These are phyloP conservation scores for Thunnus thynnus DNA, from an alignment of 2,113 vertebrate species.

Conservation along the genomic window DNA sequence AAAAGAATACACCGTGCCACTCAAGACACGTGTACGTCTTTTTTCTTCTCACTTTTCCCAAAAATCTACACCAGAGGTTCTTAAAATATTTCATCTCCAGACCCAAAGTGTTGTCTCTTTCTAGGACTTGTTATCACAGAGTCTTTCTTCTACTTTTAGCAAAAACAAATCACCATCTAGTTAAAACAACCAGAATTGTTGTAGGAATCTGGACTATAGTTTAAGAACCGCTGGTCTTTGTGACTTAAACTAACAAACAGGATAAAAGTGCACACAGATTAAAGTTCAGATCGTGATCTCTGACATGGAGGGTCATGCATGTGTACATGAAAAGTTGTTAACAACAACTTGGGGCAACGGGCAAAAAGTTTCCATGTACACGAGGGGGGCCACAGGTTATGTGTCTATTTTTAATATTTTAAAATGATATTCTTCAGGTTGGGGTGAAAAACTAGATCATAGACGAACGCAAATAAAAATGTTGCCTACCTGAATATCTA, in stretches of 20 bases:
- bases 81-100: slow-evolving; percentile 29
- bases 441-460: slow-evolving; percentile 21
- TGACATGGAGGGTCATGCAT: slow-evolving; percentile 86
- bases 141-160: no score
- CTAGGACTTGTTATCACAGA: no score
- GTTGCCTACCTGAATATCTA: not conserved
- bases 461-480: not conserved
- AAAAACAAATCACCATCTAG: no score
- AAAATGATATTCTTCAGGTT: slow-evolving; percentile 94
- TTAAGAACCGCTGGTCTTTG: slow-evolving; percentile 49
- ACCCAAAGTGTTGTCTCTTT: not conserved
- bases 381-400: slow-evolving; percentile 83
- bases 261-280: slow-evolving; percentile 27
- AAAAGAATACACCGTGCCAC: slow-evolving; percentile 78
- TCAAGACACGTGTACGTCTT: slow-evolving; percentile 73
- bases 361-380: slow-evolving; percentile 95
- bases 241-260: slow-evolving; percentile 48
- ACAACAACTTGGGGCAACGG: slow-evolving; percentile 89
- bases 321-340: slow-evolving; percentile 93
- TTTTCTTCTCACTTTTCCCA: slow-evolving; percentile 28
- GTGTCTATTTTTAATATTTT: slow-evolving; percentile 87
- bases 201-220: not conserved
- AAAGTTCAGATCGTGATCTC: not conserved
- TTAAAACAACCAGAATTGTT: no score
- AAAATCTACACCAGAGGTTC: slow-evolving; percentile 44